phyloP scores from a whole-genome alignment of 2,888 invertebrate species.

The Himalopsyche anomala region DNA sequence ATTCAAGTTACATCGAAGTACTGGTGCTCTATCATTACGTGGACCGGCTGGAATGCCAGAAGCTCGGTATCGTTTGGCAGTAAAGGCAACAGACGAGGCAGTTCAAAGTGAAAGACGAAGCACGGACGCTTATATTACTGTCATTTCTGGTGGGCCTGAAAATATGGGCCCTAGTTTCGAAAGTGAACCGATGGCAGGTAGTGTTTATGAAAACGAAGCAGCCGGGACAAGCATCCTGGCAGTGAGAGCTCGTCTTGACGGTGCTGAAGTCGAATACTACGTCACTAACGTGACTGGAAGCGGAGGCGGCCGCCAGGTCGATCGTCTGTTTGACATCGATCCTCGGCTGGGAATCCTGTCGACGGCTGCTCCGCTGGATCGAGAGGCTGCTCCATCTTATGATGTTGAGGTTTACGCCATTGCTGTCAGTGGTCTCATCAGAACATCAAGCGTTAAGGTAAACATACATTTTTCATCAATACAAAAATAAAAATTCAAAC shows the following conservation, averaged over 20 bases:
- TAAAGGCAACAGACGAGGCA: slow-evolving; percentile 94
- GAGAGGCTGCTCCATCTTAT: slow-evolving; percentile 90
- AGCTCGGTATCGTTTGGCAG: slow-evolving; percentile 87
- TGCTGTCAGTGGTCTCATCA: slow-evolving; percentile 83
- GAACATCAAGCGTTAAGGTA: slow-evolving; percentile 91
- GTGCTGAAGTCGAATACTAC: slow-evolving; percentile 89
- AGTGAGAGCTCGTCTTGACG: slow-evolving; percentile 83
- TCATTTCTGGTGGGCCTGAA: slow-evolving; percentile 83
- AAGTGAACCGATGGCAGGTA: slow-evolving; percentile 78
- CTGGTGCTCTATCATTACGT: slow-evolving; percentile 84
- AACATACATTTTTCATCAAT: slow-evolving; percentile 66
- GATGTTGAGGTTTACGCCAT: slow-evolving; percentile 92
- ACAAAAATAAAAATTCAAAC: not conserved
- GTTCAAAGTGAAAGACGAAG: slow-evolving; percentile 91
- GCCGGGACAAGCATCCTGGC: slow-evolving; percentile 90
- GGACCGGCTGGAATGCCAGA: slow-evolving; percentile 80
- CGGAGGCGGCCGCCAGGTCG: slow-evolving; percentile 83
- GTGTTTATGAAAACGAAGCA: slow-evolving; percentile 92
- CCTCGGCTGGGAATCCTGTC: slow-evolving; percentile 91
- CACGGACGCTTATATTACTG: slow-evolving; percentile 90
- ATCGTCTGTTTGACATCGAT: slow-evolving; percentile 94
- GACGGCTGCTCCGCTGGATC: slow-evolving; percentile 88
- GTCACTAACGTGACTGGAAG: slow-evolving; percentile 88
- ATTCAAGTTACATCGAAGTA: slow-evolving; percentile 88
- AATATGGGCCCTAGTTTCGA: slow-evolving; percentile 69